phyloP scores from a whole-genome alignment of 2,797 vertebrate genomes.

The Urosaurus nigricauda region DNA sequence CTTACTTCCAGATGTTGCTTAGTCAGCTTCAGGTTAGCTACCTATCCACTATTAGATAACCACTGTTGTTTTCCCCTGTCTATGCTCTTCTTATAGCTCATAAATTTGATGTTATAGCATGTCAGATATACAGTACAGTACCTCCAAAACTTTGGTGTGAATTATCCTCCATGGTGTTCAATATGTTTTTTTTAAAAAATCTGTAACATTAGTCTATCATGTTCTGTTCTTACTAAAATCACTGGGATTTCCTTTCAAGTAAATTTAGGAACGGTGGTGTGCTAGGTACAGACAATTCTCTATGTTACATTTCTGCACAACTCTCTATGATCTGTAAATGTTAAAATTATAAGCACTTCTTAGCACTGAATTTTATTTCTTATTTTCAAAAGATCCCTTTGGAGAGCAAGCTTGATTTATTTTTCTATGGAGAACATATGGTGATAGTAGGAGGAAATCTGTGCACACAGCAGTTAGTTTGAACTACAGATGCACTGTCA shows the following conservation, averaged over 20 bases:
- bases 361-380: background rate
- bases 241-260: background rate
- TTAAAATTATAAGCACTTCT: background rate
- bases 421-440: slow-evolving; percentile 23
- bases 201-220: background rate
- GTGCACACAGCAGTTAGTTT: slow-evolving; percentile 4
- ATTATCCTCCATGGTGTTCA: too few species aligned
- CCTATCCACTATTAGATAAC: background rate
- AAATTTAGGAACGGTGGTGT: background rate
- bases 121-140: too few species aligned
- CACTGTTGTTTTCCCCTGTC: background rate
- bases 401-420: background rate
- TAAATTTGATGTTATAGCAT: background rate
- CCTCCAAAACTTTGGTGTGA: background rate
- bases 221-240: background rate
- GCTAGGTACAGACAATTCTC: background rate
- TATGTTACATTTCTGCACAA: background rate
- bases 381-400: slow-evolving; percentile 11
- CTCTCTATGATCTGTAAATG: background rate
- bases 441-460: slow-evolving; percentile 25
- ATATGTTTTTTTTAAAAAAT: background rate
- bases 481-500: slow-evolving; percentile 7
- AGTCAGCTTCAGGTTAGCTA: background rate
- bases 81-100: too few species aligned
- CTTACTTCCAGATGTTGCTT: background rate